phyloP scores from a whole-genome alignment of 1,140 invertebrate species.

The Anagrus nilaparvatae region DNA sequence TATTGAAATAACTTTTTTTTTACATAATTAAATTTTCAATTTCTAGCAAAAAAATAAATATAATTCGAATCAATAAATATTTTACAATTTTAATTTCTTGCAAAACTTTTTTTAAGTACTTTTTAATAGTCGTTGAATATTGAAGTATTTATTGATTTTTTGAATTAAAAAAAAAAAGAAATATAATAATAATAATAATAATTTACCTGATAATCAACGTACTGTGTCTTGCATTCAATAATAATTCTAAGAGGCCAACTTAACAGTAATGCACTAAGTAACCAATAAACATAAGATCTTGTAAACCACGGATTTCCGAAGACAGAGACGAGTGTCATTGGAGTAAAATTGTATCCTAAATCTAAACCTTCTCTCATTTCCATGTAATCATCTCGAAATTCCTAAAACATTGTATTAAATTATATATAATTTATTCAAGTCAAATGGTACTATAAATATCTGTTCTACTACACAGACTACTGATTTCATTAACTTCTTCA shows the following conservation, averaged over 20 bases:
- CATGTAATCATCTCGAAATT: constrained; percentile 77
- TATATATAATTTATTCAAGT: no score
- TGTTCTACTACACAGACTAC: no score
- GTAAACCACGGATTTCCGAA: constrained; percentile 55
- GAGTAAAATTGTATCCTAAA: constrained; percentile 48
- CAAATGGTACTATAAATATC: no score
- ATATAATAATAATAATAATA: no score
- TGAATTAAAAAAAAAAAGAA: no score
- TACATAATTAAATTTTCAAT: no score
- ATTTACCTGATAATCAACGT: constrained; percentile 67
- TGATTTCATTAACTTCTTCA: no score
- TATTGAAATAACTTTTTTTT: no score
- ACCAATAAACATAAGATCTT: constrained; percentile 62
- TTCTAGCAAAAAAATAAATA: constrained; percentile 22
- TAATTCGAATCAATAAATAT: no score
- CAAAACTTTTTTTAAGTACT: no score
- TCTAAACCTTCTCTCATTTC: constrained; percentile 82
- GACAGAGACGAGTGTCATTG: constrained; percentile 51
- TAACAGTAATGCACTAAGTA: constrained; percentile 61
- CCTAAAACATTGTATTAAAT: no score
- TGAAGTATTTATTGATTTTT: constrained; percentile 5
- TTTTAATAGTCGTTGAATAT: background rate
- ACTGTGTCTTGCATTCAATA: constrained; percentile 76
- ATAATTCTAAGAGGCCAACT: constrained; percentile 77
- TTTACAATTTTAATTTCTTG: no score